Evolutionary conservation across 1,140 invertebrate species (phyloP).

Genomic region (Drosophila repletoides): DNA sequence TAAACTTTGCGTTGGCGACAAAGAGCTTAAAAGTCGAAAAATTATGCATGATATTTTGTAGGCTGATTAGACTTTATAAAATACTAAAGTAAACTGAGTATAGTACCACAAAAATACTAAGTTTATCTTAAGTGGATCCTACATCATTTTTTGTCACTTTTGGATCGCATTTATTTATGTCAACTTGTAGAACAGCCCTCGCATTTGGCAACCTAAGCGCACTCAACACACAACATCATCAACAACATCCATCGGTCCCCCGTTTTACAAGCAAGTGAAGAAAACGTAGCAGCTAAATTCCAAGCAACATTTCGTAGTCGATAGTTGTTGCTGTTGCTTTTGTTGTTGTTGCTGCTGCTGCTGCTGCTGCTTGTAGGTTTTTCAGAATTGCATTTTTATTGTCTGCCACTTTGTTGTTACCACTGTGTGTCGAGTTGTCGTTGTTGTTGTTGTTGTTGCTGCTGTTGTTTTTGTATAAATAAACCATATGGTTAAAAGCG

Average conservation of each 20-base stretch:
- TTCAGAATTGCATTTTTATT: slow-evolving; percentile 79
- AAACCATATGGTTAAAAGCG: slow-evolving; percentile 80
- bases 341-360: slow-evolving; percentile 7
- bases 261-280: slow-evolving; percentile 26
- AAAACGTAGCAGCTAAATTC: slow-evolving; percentile 59
- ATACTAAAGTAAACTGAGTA: background rate
- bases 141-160: background rate
- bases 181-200: slow-evolving; percentile 2
- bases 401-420: slow-evolving; percentile 77
- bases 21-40: too few relatives aligned
- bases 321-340: slow-evolving; percentile 29
- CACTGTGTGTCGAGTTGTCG: slow-evolving; percentile 60
- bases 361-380: slow-evolving; percentile 39
- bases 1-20: too few relatives aligned
- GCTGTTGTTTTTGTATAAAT: slow-evolving; percentile 69
- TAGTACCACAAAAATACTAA: background rate
- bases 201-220: slow-evolving; percentile 20
- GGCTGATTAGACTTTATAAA: too few relatives aligned
- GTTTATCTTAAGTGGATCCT: too few relatives aligned
- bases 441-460: slow-evolving; percentile 23
- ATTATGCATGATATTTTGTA: too few relatives aligned
- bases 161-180: background rate
- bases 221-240: slow-evolving; percentile 16
- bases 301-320: slow-evolving; percentile 50
- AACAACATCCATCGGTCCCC: slow-evolving; percentile 2